A percentile compares a stretch with the other conserved stretches of the same genome.
phyloP scores from a whole-genome alignment of 2,113 vertebrate species.

The Aphyosemion australe region DNA sequence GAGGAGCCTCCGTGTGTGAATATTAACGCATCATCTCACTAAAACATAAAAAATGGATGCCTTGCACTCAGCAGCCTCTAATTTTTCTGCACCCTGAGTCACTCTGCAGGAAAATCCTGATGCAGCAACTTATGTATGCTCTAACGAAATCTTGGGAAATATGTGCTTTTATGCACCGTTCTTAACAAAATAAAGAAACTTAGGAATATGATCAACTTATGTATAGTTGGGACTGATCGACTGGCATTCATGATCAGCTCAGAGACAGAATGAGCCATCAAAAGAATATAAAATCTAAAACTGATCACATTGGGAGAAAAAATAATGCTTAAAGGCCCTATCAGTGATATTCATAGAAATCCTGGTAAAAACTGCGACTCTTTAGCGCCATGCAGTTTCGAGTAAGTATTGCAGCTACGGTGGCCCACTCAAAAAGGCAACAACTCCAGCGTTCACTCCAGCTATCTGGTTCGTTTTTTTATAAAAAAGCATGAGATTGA shows the following conservation, averaged over 20 bases:
- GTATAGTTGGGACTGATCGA: constrained; percentile 33
- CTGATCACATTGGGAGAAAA: constrained; percentile 48
- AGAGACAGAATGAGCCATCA: constrained; percentile 59
- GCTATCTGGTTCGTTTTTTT: too few species aligned
- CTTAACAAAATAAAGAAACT: constrained; percentile 36
- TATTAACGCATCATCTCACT: constrained; percentile 47
- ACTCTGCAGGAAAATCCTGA: constrained; percentile 22
- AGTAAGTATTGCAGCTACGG: too few species aligned
- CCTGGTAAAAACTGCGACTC: too few species aligned
- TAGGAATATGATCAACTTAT: constrained; percentile 24
- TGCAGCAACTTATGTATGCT: background rate
- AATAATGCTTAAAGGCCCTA: constrained; percentile 1
- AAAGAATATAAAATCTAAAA: constrained; percentile 47
- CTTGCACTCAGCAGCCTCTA: background rate
- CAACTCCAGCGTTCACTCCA: too few species aligned
- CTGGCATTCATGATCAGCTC: constrained; percentile 12
- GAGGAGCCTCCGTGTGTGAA: constrained; percentile 40
- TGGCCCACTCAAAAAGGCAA: too few species aligned
- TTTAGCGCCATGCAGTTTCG: too few species aligned
- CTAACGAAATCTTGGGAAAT: too few species aligned
- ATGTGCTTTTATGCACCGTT: background rate
- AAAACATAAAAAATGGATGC: constrained; percentile 7
- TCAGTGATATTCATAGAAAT: too few species aligned
- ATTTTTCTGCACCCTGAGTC: constrained; percentile 19
- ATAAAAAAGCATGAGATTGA: too few species aligned